Conservation (phyloP, 2,113 vertebrate genomes). For the Lathamus discolor region DNA sequence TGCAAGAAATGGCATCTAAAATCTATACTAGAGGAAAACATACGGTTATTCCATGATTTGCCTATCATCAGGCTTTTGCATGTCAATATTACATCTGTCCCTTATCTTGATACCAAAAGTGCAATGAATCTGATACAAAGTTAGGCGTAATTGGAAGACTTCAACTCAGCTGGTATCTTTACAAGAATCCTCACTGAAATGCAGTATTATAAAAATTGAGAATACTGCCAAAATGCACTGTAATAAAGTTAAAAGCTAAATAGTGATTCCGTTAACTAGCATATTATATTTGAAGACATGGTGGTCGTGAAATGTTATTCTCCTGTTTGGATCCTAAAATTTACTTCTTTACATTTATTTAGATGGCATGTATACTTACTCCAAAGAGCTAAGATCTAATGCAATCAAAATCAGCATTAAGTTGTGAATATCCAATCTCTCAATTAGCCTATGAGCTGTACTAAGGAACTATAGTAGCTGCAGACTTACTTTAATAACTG, state of each 20-base stretch:
- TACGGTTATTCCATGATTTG: neutral
- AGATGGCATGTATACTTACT: neutral
- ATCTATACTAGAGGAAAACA: neutral
- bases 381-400: neutral
- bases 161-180: neutral
- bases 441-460: neutral
- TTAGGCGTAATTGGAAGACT: neutral
- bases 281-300: neutral
- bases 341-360: neutral
- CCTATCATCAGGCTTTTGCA: neutral
- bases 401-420: neutral
- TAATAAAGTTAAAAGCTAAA: neutral
- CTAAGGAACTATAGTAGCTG: neutral
- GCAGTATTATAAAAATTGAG: neutral
- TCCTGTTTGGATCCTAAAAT: neutral
- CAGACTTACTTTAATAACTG: neutral
- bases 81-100: neutral
- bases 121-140: neutral
- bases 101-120: neutral
- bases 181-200: neutral
- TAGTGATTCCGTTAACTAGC: neutral
- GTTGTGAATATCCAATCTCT: neutral
- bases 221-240: neutral
- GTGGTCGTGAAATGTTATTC: neutral
- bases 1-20: neutral